These are phyloP conservation scores for Caenorhabditis sinica DNA, from an alignment of 2,888 invertebrate genomes.

Conservation along the genomic window DNA sequence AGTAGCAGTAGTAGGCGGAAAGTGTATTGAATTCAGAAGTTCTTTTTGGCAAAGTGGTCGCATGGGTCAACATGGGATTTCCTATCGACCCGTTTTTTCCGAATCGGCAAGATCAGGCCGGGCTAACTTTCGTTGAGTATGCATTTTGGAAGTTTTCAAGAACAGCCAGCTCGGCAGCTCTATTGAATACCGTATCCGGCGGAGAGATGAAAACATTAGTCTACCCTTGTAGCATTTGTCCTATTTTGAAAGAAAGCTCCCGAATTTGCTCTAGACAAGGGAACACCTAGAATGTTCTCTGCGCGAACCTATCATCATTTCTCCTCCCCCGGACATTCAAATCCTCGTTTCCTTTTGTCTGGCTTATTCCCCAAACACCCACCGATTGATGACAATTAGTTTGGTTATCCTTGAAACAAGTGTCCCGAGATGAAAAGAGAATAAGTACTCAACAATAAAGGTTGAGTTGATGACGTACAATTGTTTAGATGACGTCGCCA, in stretches of 20 bases:
- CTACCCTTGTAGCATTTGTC: no score
- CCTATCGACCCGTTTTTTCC: no score
- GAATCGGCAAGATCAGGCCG: no score
- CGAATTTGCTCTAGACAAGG: neutral
- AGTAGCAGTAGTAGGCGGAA: neutral
- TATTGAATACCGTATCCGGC: no score
- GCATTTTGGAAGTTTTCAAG: no score
- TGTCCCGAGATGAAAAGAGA: neutral
- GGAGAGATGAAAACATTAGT: no score
- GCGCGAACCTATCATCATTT: slow-evolving; percentile 47
- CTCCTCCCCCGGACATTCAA: neutral
- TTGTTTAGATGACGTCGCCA: slow-evolving; percentile 34
- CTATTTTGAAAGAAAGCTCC: neutral
- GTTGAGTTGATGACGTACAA: slow-evolving; percentile 27
- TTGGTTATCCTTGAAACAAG: slow-evolving; percentile 26
- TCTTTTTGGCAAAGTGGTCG: no score
- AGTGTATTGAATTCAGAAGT: no score
- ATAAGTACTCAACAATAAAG: slow-evolving; percentile 13
- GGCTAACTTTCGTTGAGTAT: no score
- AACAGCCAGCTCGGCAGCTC: no score
- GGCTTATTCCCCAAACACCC: slow-evolving; percentile 7
- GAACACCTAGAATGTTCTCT: neutral
- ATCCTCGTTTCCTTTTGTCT: slow-evolving; percentile 18
- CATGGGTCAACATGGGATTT: no score
- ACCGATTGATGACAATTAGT: slow-evolving; percentile 26